Percentiles rank a stretch among this genome's conserved stretches.
These are phyloP conservation scores for Bombus pyrosoma DNA, from an alignment of 1,140 invertebrate species.

Conservation along the genomic window DNA sequence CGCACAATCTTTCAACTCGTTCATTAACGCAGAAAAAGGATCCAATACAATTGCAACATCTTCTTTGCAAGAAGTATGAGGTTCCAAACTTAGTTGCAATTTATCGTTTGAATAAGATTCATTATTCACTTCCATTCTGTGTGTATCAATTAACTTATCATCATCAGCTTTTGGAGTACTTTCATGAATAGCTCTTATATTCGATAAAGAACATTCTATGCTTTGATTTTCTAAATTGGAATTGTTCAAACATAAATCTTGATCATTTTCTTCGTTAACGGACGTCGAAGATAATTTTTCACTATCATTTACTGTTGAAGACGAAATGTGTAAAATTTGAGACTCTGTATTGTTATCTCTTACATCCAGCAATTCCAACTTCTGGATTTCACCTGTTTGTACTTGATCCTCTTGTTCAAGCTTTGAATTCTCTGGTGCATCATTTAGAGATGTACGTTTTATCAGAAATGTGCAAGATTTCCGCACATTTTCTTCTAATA, in stretches of 20 bases:
- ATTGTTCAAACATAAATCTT: neutral
- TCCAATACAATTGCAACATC: slow-evolving; percentile 8
- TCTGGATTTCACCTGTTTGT: neutral
- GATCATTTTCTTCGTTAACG: neutral
- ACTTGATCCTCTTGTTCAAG: neutral
- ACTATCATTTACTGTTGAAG: neutral
- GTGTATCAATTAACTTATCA: neutral
- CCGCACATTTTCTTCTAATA: neutral
- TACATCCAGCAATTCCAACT: neutral
- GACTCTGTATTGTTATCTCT: neutral
- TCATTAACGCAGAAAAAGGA: slow-evolving; percentile 50
- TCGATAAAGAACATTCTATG: neutral
- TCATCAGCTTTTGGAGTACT: neutral
- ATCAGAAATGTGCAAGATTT: neutral
- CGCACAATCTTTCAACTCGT: slow-evolving; percentile 46
- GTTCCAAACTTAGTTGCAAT: neutral
- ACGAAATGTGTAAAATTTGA: neutral
- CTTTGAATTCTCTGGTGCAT: neutral
- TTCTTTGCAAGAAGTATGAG: neutral
- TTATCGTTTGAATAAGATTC: neutral
- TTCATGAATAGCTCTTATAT: neutral
- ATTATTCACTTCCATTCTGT: neutral
- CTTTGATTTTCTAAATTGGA: slow-evolving; percentile 11
- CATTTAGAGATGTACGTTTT: neutral
- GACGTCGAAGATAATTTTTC: neutral